These are phyloP conservation scores for Camarhynchus parvulus DNA, from an alignment of 2,113 vertebrate species.

Conservation along the genomic window DNA sequence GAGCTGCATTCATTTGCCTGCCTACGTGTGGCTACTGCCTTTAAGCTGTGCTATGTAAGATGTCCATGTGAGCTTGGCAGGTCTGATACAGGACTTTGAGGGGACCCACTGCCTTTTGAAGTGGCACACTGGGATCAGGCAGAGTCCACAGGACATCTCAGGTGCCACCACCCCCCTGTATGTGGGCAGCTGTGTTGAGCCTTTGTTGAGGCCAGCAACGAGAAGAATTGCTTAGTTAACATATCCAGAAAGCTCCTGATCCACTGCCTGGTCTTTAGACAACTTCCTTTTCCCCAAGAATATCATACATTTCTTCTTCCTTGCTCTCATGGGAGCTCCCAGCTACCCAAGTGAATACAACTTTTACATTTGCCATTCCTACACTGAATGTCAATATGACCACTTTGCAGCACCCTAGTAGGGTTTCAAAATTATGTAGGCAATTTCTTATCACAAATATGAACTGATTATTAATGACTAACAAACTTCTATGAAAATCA, in stretches of 20 bases:
- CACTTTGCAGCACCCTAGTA: background rate
- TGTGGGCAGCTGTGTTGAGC: rapidly evolving
- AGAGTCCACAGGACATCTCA: background rate
- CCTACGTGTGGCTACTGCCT: background rate
- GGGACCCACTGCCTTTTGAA: background rate
- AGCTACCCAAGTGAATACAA: background rate
- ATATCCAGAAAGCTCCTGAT: background rate
- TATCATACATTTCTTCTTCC: background rate
- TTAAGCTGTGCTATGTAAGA: background rate
- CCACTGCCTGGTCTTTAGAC: background rate
- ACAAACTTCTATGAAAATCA: background rate
- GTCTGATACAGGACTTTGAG: background rate
- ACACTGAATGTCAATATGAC: background rate
- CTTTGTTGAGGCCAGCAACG: background rate
- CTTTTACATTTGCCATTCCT: background rate
- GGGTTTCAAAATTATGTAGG: background rate
- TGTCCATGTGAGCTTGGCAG: background rate
- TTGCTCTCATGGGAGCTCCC: background rate
- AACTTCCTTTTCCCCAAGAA: background rate
- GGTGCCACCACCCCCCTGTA: background rate
- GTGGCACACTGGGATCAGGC: background rate
- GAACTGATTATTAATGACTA: background rate
- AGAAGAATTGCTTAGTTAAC: background rate
- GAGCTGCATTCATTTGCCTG: background rate
- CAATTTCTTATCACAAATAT: background rate